Percentiles rank a stretch among this genome's conserved stretches.
These are phyloP conservation scores for Chloropsis cyanopogon DNA, from an alignment of 2,113 vertebrate species.

Conservation along the genomic window DNA sequence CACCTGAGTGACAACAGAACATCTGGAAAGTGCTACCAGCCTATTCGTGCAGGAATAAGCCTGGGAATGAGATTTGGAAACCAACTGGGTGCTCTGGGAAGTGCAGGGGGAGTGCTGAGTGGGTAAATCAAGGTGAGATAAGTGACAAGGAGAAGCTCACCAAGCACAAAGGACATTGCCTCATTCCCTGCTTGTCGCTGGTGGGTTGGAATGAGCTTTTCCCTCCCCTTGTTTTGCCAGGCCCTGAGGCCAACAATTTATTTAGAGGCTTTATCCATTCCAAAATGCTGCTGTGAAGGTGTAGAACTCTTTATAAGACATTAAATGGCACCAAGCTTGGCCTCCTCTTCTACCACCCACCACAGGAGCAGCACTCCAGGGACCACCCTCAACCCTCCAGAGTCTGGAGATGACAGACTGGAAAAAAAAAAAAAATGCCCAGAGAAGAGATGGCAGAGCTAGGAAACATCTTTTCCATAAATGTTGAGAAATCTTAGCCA, in stretches of 20 bases:
- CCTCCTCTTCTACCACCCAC: not conserved
- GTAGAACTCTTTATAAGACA: not conserved
- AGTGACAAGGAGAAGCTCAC: not conserved
- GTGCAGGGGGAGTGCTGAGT: not conserved
- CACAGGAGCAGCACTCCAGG: not conserved
- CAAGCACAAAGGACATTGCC: not conserved
- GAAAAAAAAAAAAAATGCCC: not conserved
- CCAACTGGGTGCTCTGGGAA: not conserved
- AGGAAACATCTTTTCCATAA: not conserved
- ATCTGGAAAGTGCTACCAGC: not conserved
- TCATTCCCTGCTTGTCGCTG: not conserved
- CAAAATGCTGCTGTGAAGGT: not conserved
- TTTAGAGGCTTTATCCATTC: not conserved
- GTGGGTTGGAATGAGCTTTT: not conserved
- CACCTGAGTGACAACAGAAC: conserved; percentile 12
- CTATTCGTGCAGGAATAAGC: not conserved
- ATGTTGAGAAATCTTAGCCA: not conserved
- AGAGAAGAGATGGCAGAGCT: rapidly evolving
- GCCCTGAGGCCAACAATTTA: not conserved
- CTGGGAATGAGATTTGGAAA: not conserved
- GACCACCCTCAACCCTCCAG: not conserved
- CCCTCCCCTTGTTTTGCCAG: not conserved
- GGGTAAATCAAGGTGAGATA: not conserved
- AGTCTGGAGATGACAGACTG: not conserved
- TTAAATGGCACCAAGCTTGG: not conserved